phyloP scores from a whole-genome alignment of 2,888 invertebrate genomes.

The Blastobasis adustella region DNA sequence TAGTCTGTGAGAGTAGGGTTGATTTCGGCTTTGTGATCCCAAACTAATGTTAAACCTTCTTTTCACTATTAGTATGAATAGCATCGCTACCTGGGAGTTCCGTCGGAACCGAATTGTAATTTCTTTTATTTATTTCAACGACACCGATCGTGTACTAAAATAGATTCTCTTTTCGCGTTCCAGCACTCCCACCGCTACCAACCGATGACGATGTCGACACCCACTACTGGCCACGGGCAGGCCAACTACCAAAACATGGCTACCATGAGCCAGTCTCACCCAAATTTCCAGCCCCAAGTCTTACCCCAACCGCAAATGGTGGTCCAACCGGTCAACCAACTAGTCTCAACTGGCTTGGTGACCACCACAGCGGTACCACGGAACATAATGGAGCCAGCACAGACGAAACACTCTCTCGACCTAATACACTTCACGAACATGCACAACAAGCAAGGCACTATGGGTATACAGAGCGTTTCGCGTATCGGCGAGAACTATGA shows the following conservation, averaged over 20 bases:
- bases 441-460: slow-evolving; percentile 38
- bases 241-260: slow-evolving; percentile 53
- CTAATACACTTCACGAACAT: slow-evolving; percentile 50
- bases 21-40: too few relatives aligned
- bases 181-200: slow-evolving; percentile 59
- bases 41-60: too few relatives aligned
- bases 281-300: slow-evolving; percentile 28
- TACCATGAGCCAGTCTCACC: slow-evolving; percentile 60
- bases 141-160: neutral
- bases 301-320: slow-evolving; percentile 12
- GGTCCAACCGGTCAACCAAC: slow-evolving; percentile 7
- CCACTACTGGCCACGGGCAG: slow-evolving; percentile 32
- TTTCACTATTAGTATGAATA: too few relatives aligned
- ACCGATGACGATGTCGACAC: slow-evolving; percentile 61
- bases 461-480: slow-evolving; percentile 44
- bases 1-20: too few relatives aligned
- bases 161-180: slow-evolving; percentile 10
- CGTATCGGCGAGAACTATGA: slow-evolving; percentile 48
- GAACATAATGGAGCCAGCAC: slow-evolving; percentile 44
- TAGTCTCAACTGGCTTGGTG: slow-evolving; percentile 31
- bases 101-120: too few relatives aligned
- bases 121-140: too few relatives aligned
- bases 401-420: slow-evolving; percentile 50
- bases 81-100: too few relatives aligned
- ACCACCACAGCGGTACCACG: slow-evolving; percentile 35